These are phyloP conservation scores for Ischnura elegans DNA, from an alignment of 2,888 invertebrate genomes.

Conservation along the genomic window DNA sequence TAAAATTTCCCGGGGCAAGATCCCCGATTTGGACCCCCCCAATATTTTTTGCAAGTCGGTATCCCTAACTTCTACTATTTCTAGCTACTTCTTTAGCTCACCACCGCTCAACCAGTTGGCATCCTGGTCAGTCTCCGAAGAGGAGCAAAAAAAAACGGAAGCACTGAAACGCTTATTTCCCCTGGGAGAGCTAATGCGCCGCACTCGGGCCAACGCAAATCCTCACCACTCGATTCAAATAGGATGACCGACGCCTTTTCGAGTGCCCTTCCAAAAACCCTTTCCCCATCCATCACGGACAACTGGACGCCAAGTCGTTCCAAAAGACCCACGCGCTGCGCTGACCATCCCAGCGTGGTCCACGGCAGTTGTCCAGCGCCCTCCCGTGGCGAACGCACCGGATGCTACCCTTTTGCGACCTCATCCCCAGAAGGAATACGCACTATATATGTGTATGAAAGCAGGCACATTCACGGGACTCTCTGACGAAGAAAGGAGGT, in stretches of 20 bases:
- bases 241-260: constrained; percentile 28
- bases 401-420: constrained; percentile 42
- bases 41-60: no score
- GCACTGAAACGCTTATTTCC: not conserved
- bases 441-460: no score
- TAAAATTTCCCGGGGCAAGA: no score
- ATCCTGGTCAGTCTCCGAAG: not conserved
- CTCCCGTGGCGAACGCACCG: constrained; percentile 36
- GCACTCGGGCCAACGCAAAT: not conserved
- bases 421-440: not conserved
- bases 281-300: constrained; percentile 26
- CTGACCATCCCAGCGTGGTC: constrained; percentile 33
- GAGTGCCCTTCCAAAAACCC: not conserved
- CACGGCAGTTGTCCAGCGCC: not conserved
- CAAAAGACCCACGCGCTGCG: not conserved
- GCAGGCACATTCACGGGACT: not conserved
- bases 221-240: constrained; percentile 25
- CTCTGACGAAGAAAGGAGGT: not conserved
- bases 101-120: not conserved
- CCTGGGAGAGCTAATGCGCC: not conserved
- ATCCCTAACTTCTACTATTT: no score
- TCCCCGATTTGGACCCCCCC: no score
- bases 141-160: not conserved
- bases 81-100: constrained; percentile 37
- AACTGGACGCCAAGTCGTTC: constrained; percentile 4